These are phyloP conservation scores for Apotomis turbidana DNA, from an alignment of 2,888 invertebrate species.

Conservation along the genomic window DNA sequence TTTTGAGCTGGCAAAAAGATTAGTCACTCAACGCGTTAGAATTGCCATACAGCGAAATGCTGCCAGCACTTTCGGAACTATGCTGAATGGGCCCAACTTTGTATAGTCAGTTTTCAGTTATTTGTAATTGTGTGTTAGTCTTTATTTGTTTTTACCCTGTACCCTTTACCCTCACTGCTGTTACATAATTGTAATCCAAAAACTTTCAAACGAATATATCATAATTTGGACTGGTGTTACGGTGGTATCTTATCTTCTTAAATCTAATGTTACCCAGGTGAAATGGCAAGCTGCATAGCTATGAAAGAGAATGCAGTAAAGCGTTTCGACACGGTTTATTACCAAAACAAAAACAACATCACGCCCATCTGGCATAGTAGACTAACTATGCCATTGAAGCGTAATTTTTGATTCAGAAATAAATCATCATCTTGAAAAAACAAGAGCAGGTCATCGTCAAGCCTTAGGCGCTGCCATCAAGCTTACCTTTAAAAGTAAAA, in stretches of 20 bases:
- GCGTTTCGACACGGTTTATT: not conserved
- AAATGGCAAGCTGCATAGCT: too few relatives aligned
- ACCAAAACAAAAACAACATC: not conserved
- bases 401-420: constrained; percentile 4
- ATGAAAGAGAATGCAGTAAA: not conserved
- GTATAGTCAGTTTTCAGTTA: too few relatives aligned
- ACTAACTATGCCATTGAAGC: constrained; percentile 1
- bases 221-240: not conserved
- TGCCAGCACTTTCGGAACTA: too few relatives aligned
- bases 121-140: too few relatives aligned
- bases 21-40: too few relatives aligned
- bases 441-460: constrained; percentile 19
- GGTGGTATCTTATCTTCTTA: not conserved
- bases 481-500: not conserved
- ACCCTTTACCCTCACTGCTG: too few relatives aligned
- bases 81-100: too few relatives aligned
- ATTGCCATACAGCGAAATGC: too few relatives aligned
- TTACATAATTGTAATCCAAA: not conserved
- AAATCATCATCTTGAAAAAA: constrained; percentile 11
- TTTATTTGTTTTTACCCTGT: too few relatives aligned
- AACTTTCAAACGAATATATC: not conserved
- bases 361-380: constrained; percentile 1
- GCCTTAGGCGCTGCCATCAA: constrained; percentile 19
- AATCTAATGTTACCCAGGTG: too few relatives aligned
- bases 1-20: too few relatives aligned